Evolutionary conservation across 2,888 invertebrate genomes (phyloP), one percentile per base, ranked within the genome.

Genomic region (Morpho deidamia): DNA sequence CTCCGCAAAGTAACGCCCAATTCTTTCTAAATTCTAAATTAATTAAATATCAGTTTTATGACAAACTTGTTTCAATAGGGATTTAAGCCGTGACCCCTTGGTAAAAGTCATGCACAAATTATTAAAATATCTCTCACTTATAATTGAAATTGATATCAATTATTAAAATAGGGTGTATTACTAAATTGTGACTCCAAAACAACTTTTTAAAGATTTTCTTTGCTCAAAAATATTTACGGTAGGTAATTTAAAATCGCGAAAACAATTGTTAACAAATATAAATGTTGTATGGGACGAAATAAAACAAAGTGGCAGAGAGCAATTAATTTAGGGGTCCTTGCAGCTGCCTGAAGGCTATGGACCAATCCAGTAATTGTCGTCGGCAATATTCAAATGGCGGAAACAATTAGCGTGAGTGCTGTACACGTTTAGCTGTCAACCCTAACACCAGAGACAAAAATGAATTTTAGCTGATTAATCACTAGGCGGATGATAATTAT

Each of bases 331-430:
- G 83, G 83, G 84, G 68, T 68, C 74, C 73, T 70, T 66, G 61
- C 59, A 55, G 60, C 60, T 59, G 71, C 78, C 74, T 72, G 74
- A 69, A 50, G 72, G 74, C 79, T 69, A 56, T 74, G 81, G 83
- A 81, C 89, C 89, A 84, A 89, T 89, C 83, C 74, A 70, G 78
- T 86, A 88, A 90, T 87, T 87, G 89, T 88, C 83, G 71, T 68
- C 71, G 74, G 85, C 84, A 85, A 89, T 90, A 89, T 89, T 89
- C 84, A 90, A 90, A 90, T 90, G 90, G 83, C 84, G 84, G 81
- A 83, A 88, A 90, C 84, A 90, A 90, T 90, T 90, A 90, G 75
- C 69, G 70, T 78, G 76, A 90, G 90, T 90, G 90, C 88, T 80
- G 70, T 69, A 68, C 70, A 77, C 72, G 70, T 74, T 78, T 72